phyloP scores from a whole-genome alignment of 2,888 invertebrate genomes.

The Limnephilus lunatus region DNA sequence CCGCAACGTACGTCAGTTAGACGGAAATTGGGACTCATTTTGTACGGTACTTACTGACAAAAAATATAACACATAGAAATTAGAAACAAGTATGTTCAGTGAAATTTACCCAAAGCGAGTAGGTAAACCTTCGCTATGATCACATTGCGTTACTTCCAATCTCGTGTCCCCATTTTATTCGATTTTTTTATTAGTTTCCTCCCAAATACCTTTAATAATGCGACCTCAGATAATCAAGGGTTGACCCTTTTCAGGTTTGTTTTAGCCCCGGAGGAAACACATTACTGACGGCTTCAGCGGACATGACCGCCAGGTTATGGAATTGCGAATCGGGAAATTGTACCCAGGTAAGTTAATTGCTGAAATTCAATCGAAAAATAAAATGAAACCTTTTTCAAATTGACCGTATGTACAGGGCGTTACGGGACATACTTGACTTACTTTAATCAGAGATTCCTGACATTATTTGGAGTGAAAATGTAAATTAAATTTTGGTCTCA shows the following conservation, averaged over 20 bases:
- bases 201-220: neutral
- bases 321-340: slow-evolving; percentile 82
- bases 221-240: neutral
- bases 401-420: neutral
- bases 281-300: slow-evolving; percentile 86
- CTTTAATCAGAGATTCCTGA: too few species aligned
- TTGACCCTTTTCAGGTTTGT: slow-evolving; percentile 77
- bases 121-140: neutral
- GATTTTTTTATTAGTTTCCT: neutral
- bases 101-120: neutral
- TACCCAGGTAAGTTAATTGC: slow-evolving; percentile 76
- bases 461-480: too few species aligned
- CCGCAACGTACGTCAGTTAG: too few species aligned
- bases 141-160: neutral
- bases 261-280: slow-evolving; percentile 88
- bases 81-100: neutral
- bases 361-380: neutral
- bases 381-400: neutral
- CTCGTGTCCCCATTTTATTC: neutral
- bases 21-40: too few species aligned
- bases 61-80: neutral
- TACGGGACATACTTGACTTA: too few species aligned
- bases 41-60: too few species aligned
- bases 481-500: too few species aligned
- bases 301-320: slow-evolving; percentile 87